Evolutionary conservation across 2,797 vertebrate species (phyloP).

Genomic region (Esox masquinongy): DNA sequence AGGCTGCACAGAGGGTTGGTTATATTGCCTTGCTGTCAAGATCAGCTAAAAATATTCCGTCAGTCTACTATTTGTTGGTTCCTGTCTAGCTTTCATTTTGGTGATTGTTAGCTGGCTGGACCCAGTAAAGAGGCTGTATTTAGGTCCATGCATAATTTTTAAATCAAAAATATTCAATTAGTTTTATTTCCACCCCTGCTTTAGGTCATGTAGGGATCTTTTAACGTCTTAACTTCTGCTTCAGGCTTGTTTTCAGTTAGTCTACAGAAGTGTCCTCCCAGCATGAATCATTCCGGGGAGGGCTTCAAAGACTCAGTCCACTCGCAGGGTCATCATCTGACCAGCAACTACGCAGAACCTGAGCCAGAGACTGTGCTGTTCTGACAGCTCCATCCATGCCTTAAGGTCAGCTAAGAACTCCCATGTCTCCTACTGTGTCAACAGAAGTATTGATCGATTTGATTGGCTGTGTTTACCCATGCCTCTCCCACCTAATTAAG

Average conservation of each 20-base stretch:
- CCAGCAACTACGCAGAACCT: conserved; percentile 56
- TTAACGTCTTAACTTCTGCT: conserved; percentile 24
- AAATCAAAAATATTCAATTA: neutral
- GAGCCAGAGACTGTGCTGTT: conserved; percentile 74
- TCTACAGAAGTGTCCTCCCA: conserved; percentile 57
- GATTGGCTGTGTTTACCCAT: neutral
- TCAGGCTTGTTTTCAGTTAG: conserved; percentile 52
- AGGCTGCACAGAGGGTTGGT: neutral
- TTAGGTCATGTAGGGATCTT: neutral
- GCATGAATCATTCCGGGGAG: conserved; percentile 55
- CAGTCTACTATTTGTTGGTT: neutral
- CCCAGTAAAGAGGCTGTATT: neutral
- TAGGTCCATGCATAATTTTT: neutral
- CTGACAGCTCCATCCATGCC: conserved; percentile 50
- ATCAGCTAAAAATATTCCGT: neutral
- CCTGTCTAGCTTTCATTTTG: neutral
- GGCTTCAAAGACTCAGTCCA: conserved; percentile 47
- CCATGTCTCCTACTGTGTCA: neutral
- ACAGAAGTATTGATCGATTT: neutral
- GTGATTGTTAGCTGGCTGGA: neutral
- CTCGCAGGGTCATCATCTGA: conserved; percentile 52
- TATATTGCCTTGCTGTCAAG: conserved; percentile 1
- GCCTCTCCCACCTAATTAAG: neutral
- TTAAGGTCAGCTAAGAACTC: neutral
- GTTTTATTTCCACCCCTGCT: neutral